phyloP scores from a whole-genome alignment of 2,888 invertebrate genomes.

The Epinotia ramella region DNA sequence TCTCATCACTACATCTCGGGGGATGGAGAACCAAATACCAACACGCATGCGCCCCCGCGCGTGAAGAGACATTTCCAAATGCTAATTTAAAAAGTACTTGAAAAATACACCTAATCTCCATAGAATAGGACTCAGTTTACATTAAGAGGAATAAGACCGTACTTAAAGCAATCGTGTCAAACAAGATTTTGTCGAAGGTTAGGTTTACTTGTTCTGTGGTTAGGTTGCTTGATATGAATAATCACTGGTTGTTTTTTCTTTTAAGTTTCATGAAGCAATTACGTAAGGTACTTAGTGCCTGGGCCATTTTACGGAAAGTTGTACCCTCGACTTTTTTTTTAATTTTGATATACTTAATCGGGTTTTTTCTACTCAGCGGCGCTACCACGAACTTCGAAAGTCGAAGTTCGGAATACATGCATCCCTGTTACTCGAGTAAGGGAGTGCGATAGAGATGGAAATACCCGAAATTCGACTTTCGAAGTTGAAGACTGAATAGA shows the following conservation, averaged over 20 bases:
- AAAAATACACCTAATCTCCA: background rate
- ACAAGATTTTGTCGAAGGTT: background rate
- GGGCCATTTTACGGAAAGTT: too few species aligned
- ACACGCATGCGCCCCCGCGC: slow-evolving; percentile 41
- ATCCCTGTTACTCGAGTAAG: too few species aligned
- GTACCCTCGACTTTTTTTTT: too few species aligned
- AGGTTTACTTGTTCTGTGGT: too few species aligned
- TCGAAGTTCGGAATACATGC: too few species aligned
- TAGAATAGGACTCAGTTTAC: background rate
- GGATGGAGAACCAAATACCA: slow-evolving; percentile 34
- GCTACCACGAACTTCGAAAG: too few species aligned
- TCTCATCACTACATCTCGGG: slow-evolving; percentile 30
- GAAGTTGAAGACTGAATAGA: too few species aligned
- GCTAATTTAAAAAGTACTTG: background rate
- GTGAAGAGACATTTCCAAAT: slow-evolving; percentile 15
- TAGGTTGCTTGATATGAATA: background rate
- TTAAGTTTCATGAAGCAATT: background rate
- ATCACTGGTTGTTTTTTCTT: background rate
- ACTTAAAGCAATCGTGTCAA: background rate
- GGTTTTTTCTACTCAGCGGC: too few species aligned
- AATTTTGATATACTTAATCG: too few species aligned
- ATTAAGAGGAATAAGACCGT: background rate
- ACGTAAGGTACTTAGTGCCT: too few species aligned
- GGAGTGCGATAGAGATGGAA: too few species aligned
- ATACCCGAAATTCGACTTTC: too few species aligned